Percentiles rank a stretch among this genome's conserved stretches.
Conservation (phyloP, 2,888 invertebrate genomes). For the Eupithecia abbreviata region DNA sequence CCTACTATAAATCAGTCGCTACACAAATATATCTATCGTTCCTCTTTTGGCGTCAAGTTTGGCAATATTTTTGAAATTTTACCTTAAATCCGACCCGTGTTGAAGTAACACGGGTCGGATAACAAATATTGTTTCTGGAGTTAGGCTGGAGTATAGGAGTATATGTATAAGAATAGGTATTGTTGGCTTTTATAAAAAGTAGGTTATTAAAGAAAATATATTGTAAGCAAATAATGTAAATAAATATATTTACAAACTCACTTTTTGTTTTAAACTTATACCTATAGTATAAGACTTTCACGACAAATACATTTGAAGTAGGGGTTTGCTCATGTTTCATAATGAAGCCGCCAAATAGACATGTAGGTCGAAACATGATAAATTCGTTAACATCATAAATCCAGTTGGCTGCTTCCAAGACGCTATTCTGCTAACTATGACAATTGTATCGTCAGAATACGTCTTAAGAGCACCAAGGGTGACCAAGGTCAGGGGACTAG, state of each 20-base stretch:
- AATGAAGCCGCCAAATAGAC: not conserved
- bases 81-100: too few species aligned
- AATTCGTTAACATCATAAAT: not conserved
- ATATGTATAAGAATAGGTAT: not conserved
- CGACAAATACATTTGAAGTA: not conserved
- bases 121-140: not conserved
- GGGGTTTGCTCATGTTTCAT: not conserved
- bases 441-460: not conserved
- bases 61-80: not conserved
- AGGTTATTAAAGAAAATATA: not conserved
- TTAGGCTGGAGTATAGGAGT: not conserved
- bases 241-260: constrained; percentile 7
- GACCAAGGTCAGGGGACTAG: too few species aligned
- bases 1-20: too few species aligned
- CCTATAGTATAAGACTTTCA: not conserved
- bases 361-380: not conserved
- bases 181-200: not conserved
- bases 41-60: not conserved
- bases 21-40: too few species aligned
- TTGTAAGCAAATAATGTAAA: constrained; percentile 10
- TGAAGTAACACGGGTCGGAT: not conserved
- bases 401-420: not conserved
- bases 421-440: not conserved
- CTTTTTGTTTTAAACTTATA: not conserved
- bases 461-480: too few species aligned